A percentile compares a stretch with the other conserved stretches of the same genome.
Conservation (phyloP, 2,797 vertebrate species). For the Lepilemur ruficaudatus region DNA sequence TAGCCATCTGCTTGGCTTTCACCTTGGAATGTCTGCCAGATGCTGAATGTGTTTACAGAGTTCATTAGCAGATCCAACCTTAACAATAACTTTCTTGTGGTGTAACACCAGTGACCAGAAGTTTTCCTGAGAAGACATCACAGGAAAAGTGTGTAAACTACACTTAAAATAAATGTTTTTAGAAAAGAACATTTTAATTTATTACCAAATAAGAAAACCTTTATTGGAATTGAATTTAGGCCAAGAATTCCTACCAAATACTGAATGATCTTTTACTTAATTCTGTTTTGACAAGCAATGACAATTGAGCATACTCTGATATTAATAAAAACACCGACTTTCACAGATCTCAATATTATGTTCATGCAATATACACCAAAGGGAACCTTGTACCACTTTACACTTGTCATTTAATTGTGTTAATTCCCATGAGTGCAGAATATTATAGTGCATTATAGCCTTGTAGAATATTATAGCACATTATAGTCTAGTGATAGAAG, state of each 20-base stretch:
- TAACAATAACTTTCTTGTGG: constrained; percentile 78
- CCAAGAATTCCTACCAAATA: not conserved
- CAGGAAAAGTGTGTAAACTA: not conserved
- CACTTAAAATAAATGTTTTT: not conserved
- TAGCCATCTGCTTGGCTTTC: constrained; percentile 88
- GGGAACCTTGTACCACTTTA: not conserved
- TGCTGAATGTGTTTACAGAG: constrained; percentile 85
- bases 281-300: constrained; percentile 9
- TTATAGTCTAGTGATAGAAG: not conserved
- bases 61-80: constrained; percentile 81
- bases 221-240: not conserved
- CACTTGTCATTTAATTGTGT: not conserved
- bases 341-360: not conserved
- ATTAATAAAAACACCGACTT: constrained; percentile 34
- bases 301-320: not conserved
- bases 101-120: constrained; percentile 70
- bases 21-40: constrained; percentile 89
- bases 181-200: not conserved
- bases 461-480: not conserved
- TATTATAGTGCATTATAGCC: not conserved
- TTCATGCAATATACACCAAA: not conserved
- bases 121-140: constrained; percentile 53
- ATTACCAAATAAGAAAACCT: not conserved
- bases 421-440: not conserved
- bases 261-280: not conserved